Evolutionary conservation across 2,888 invertebrate species (phyloP), one percentile per base, ranked within the genome.

Genomic region (Cyaniris semiargus): DNA sequence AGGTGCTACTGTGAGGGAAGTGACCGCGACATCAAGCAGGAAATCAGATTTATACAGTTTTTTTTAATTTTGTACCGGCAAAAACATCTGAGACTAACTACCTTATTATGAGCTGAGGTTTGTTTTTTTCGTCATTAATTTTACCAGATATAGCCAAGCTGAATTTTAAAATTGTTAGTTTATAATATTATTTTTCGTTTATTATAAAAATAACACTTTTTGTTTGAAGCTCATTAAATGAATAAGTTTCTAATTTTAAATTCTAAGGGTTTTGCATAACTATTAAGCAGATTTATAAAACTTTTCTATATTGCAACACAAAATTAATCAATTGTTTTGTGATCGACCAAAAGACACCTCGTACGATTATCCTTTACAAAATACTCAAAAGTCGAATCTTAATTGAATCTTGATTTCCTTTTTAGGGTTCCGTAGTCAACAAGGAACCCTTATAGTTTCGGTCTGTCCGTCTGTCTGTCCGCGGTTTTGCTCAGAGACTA

Each of bases 41-140:
- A 66, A 66, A 66, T 66, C 66, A 66, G 66, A 66, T 66, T 66
- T 66, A 66, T 66, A 66, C 66, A 66, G 27, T 66, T 66, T 66
- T 66, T 66, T 31, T 66, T 66, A 5, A 66, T 31, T 31, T 66
- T 66, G 18, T 66, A 27, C 66, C 66, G 27, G 27, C 27, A 66
- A 27, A 66, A 66, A 66, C 27, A 66, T 21, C 44, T 21, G 58
- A 58, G 58, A 58, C 21, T 58, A 21, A 58, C 66, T 66, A 66
- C 27, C 66, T 66, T 27, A 66, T 58, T 58, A 58, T 58, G 21
- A 44, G 44, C 13, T 3, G 44, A 44, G 44, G 44, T 10, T 44
- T 44, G 58, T 53, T 53, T 53, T 48, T 53, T 53, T 18, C 53
- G 53, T 18, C 44, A 38, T 44, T 53, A 18, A 53, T 18, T 53